Base-by-base conservation (phyloP, 2,113 vertebrate genomes). In the Camarhynchus parvulus region DNA sequence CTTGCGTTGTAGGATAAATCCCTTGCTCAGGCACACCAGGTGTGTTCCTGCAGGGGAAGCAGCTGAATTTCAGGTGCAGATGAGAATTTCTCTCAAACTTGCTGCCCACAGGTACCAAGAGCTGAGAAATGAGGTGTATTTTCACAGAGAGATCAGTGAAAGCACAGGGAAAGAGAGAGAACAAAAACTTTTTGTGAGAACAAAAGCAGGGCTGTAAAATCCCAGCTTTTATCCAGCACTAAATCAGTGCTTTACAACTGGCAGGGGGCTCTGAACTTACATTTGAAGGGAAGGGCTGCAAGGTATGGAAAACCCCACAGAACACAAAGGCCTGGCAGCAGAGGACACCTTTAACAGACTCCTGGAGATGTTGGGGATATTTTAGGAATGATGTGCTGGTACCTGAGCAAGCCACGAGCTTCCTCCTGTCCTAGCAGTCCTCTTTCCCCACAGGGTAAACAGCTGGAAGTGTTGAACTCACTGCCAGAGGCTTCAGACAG, bases 401-500 rank as follows among this genome's bases (percentile, higher is more conserved):
- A 19, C 11, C 62, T 22, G 47, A 55, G 83, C n/a, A 11, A 74
- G 27, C 16, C 62, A 0, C 0, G 24, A n/a, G 79, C 79, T 69
- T 37, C 59, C 78, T 73, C 49, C 63, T 88, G 64, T 90, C 63
- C 95, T 7, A 85, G 59, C 35, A 0, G 1, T 91, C 28, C 93
- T 94, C 90, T 97, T 90, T 95, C 90, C 95, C 85, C 76, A 68
- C 94, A 96, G 94, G 95, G 90, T 72, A 41, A 97, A 96, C 92
- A 97, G 93, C 92, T 97, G 93, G 94, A 96, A 95, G 86, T 96
- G 93, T 2, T 97, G 95, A 92, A 9, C 67, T 87, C 79, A 42
- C 68, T 90, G 79, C 89, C 81, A 85, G 95, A 90, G 78, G 87
- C 93, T 93, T 52, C 93, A 85, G 94, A n/a, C 92, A 85, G 94